Percentiles rank a stretch among this genome's conserved stretches.
Conservation (phyloP, 2,113 vertebrate species). For the Parotia lawesii region DNA sequence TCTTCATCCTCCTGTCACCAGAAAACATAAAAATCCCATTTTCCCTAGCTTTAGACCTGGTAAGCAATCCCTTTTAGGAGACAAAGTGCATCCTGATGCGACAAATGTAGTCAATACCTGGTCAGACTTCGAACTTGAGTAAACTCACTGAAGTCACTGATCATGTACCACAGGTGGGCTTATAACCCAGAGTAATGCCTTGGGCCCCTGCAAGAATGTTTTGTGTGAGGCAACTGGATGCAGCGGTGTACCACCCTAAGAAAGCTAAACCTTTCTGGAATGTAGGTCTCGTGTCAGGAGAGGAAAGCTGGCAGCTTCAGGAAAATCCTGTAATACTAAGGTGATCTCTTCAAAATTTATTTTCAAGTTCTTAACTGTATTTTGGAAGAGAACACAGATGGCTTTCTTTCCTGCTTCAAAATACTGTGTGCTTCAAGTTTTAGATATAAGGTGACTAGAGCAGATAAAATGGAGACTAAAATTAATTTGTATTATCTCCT, state of each 20-base stretch:
- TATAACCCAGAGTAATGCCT: background rate
- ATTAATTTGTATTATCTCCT: background rate
- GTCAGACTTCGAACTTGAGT: background rate
- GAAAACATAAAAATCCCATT: background rate
- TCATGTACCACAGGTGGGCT: background rate
- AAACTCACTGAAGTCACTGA: background rate
- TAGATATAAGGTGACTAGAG: background rate
- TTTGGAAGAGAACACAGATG: background rate
- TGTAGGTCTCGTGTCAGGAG: background rate
- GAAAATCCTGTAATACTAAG: background rate
- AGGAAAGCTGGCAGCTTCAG: background rate
- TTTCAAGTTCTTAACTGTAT: background rate
- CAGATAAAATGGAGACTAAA: background rate
- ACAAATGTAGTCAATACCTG: background rate
- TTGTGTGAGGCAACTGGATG: background rate
- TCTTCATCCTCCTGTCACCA: background rate
- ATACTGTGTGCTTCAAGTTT: background rate
- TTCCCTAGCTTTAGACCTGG: accelerated
- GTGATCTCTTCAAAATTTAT: background rate
- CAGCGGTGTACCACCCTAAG: background rate
- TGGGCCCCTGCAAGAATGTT: background rate
- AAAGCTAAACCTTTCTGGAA: background rate
- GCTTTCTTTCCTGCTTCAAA: background rate
- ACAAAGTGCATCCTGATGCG: background rate
- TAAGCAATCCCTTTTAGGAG: background rate